Evolutionary conservation across 2,888 invertebrate species (phyloP).

Genomic region (Troglohyphantes excavatus): DNA sequence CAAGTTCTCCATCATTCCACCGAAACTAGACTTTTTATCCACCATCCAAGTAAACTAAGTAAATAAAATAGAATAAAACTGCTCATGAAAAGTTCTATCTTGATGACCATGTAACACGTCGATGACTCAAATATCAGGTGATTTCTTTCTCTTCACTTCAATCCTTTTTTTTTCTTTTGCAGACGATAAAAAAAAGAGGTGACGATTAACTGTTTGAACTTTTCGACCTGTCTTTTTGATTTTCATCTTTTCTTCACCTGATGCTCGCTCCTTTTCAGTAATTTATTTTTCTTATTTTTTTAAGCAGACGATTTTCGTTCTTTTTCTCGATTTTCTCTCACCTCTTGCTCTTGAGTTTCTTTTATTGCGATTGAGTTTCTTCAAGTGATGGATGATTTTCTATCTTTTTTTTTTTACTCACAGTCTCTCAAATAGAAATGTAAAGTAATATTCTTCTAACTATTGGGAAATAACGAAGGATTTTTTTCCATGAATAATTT

Average conservation of each 20-base stretch:
- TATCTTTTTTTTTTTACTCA: background rate
- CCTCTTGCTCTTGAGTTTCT: slow-evolving; percentile 15
- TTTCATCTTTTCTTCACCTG: slow-evolving; percentile 72
- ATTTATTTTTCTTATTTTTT: slow-evolving; percentile 51
- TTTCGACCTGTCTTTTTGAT: slow-evolving; percentile 37
- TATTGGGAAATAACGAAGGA: no score
- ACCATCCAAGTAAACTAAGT: slow-evolving; percentile 22
- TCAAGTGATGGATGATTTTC: background rate
- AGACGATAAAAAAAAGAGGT: slow-evolving; percentile 36
- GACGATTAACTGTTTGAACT: slow-evolving; percentile 73
- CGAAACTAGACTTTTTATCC: slow-evolving; percentile 15
- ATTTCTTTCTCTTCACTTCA: slow-evolving; percentile 32
- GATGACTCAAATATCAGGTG: slow-evolving; percentile 70
- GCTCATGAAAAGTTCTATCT: slow-evolving; percentile 62
- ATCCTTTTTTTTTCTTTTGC: slow-evolving; percentile 15
- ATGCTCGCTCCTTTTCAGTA: slow-evolving; percentile 36
- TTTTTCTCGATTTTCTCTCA: slow-evolving; percentile 19
- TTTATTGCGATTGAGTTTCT: slow-evolving; percentile 31
- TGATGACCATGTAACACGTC: slow-evolving; percentile 69
- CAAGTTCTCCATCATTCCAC: slow-evolving; percentile 31
- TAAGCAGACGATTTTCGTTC: slow-evolving; percentile 11
- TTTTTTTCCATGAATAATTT: no score
- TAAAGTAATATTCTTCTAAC: no score
- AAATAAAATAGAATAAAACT: slow-evolving; percentile 63
- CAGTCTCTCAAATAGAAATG: no score